Evolutionary conservation across 1,140 invertebrate genomes (phyloP).

Genomic region (Armadillidium nasatum): DNA sequence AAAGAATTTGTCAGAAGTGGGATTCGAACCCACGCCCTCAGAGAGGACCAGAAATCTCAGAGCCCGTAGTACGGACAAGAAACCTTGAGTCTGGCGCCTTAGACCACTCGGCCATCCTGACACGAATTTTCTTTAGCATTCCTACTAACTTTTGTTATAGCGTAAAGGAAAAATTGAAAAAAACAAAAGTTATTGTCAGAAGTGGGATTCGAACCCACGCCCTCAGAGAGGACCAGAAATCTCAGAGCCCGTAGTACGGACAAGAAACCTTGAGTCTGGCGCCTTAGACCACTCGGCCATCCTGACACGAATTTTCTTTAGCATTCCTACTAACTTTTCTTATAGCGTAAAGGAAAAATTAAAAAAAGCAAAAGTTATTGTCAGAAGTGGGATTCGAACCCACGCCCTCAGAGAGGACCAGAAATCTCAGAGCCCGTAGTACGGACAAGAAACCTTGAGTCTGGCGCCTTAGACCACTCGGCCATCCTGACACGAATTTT

Average conservation of each 20-base stretch:
- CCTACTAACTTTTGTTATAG: no score
- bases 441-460: no score
- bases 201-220: slow-evolving; percentile 30
- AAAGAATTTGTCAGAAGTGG: slow-evolving; percentile 54
- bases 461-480: slow-evolving; percentile 47
- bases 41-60: slow-evolving; percentile 35
- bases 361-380: background rate
- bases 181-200: background rate
- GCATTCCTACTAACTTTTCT: no score
- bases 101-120: slow-evolving; percentile 45
- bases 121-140: no score
- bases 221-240: slow-evolving; percentile 29
- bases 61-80: no score
- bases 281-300: slow-evolving; percentile 47
- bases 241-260: background rate
- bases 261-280: slow-evolving; percentile 44
- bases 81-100: slow-evolving; percentile 45
- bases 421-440: no score
- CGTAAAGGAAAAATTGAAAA: no score
- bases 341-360: no score
- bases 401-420: slow-evolving; percentile 29
- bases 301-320: slow-evolving; percentile 32
- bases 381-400: slow-evolving; percentile 27
- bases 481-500: slow-evolving; percentile 46
- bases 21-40: slow-evolving; percentile 39